Evolutionary conservation across 2,113 vertebrate genomes (phyloP).

Genomic region (Daubentonia madagascariensis): DNA sequence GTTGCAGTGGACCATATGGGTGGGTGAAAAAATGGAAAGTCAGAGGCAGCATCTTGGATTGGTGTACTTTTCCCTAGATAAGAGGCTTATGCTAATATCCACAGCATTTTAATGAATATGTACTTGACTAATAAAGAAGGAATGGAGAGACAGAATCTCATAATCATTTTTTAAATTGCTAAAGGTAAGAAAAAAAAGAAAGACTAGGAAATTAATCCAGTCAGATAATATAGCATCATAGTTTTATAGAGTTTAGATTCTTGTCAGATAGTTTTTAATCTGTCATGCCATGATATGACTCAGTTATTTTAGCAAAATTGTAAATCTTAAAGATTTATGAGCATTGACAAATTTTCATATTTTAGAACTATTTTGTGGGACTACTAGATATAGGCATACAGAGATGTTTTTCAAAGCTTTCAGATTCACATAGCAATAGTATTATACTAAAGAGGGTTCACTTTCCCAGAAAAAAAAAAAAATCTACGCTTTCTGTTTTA

Average conservation of each 20-base stretch:
- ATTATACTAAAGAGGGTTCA: background rate
- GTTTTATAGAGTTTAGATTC: background rate
- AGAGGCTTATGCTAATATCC: background rate
- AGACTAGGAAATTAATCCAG: background rate
- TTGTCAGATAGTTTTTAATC: background rate
- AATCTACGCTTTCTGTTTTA: background rate
- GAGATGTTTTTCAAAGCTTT: background rate
- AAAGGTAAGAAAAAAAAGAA: background rate
- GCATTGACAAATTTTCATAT: background rate
- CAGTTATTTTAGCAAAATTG: slow-evolving; percentile 1
- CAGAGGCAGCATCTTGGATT: background rate
- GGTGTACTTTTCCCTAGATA: background rate
- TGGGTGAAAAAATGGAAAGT: background rate
- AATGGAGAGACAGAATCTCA: background rate
- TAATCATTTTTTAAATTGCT: background rate
- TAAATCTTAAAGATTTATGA: background rate
- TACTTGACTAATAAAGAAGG: background rate
- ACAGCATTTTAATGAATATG: background rate
- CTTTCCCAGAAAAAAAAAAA: background rate
- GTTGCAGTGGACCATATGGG: background rate
- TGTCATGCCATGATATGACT: background rate
- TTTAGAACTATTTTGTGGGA: background rate
- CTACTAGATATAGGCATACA: background rate
- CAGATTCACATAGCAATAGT: background rate
- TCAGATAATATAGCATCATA: background rate